These are phyloP conservation scores for Xenentodon cancila DNA, from an alignment of 2,797 vertebrate genomes.

Conservation along the genomic window DNA sequence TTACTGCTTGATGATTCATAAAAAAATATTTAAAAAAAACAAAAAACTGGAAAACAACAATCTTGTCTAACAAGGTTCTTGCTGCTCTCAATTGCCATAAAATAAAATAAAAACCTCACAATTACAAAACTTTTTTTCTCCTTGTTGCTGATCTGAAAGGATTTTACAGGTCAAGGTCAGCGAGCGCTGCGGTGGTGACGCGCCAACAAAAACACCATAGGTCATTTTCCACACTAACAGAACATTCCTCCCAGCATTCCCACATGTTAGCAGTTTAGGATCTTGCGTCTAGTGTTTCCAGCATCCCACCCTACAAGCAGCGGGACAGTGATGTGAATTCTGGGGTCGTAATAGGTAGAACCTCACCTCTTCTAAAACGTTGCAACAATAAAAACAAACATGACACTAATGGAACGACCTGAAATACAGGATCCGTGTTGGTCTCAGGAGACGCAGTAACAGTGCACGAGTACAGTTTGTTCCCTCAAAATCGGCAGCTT, in stretches of 20 bases:
- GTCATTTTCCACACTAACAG: conserved; percentile 45
- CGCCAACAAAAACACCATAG: conserved; percentile 50
- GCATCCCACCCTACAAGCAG: conserved; percentile 45
- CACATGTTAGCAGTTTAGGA: conserved; percentile 63
- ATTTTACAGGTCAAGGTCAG: conserved; percentile 33
- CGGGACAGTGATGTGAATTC: conserved; percentile 25
- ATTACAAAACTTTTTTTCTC: background rate
- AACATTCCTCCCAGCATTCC: conserved; percentile 65
- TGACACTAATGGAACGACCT: conserved; percentile 45
- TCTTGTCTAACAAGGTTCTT: conserved; percentile 4
- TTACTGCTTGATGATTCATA: conserved; percentile 12
- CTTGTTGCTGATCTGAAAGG: conserved; percentile 22
- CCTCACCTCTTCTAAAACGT: conserved; percentile 20
- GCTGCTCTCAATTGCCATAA: conserved; percentile 20
- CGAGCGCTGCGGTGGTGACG: conserved; percentile 30
- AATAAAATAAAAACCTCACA: conserved; percentile 30
- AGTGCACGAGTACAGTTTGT: conserved; percentile 54
- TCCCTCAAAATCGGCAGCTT: conserved; percentile 36
- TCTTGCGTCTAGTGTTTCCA: conserved; percentile 65
- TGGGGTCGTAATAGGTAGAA: conserved; percentile 9
- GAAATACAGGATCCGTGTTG: conserved; percentile 29
- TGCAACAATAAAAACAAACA: conserved; percentile 55
- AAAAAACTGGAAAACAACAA: conserved; percentile 35
- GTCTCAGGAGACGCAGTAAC: conserved; percentile 49
- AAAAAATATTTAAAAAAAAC: background rate